Evolutionary conservation across 2,113 vertebrate genomes (phyloP), one percentile per base, ranked within the genome.

Genomic region (Elachura formosa): DNA sequence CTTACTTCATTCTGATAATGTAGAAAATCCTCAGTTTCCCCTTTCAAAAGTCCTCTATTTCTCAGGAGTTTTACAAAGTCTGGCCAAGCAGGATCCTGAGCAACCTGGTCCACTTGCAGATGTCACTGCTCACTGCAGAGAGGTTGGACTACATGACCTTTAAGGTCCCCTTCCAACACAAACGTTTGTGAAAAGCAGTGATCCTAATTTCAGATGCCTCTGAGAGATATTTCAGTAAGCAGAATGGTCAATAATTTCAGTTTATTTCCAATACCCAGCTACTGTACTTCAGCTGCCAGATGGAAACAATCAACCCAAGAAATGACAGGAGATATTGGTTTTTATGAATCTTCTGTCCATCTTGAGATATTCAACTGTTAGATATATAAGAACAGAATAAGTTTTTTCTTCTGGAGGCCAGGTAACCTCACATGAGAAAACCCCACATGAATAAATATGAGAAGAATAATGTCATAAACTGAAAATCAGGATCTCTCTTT

Each of bases 111-210:
- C 34, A 22, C 46, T n/a, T 82, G 45, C 20, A 29, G 52, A 31
- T 59, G 16, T 38, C 0, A 0, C 59, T 67, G 13, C 20, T 29
- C 0, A 0, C 6, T 31, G 20, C 24, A 46, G 29, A 10, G 28
- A 51, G 18, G 33, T 28, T 59, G 45, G 33, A 15, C 17, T 28
- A 36, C 33, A 58, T 15, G 36, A 40, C 29, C 24, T 40, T 45
- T 82, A n/a, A 45, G 38, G 33, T 59, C 9, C 11, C 29, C 16
- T 81, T 59, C n/a, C 54, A 18, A 52, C 45, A 9, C 38, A 67
- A 67, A 52, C 13, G 14, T 8, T 52, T 73, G 38, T 52, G 59
- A 38, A 66, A 52, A 11, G 29, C 38, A 59, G 17, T n/a, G 51
- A 49, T 56, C 19, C 22, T 86, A 17, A 64, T 66, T 73, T 74